Evolutionary conservation across 2,888 invertebrate species (phyloP).

Genomic region (Sesamia inferens): DNA sequence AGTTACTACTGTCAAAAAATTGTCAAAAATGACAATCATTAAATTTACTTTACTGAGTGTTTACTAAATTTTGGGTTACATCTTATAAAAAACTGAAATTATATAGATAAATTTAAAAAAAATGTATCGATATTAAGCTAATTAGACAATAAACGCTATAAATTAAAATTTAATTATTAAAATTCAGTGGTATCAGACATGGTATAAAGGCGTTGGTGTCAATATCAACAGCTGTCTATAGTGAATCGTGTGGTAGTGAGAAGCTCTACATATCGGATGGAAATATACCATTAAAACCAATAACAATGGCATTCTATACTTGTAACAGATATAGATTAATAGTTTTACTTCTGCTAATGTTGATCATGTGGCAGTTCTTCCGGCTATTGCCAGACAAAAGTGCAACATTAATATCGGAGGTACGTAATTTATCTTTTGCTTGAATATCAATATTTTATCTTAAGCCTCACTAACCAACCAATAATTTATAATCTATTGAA

Average conservation of each 20-base stretch:
- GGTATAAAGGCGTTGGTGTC: slow-evolving; percentile 4
- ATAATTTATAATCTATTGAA: neutral
- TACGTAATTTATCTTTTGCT: slow-evolving; percentile 61
- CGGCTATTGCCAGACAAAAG: slow-evolving; percentile 78
- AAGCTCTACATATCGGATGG: slow-evolving; percentile 33
- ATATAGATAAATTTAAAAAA: neutral
- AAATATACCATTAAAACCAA: slow-evolving; percentile 36
- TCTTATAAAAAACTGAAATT: neutral
- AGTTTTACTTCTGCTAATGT: slow-evolving; percentile 80
- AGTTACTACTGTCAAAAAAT: slow-evolving; percentile 1
- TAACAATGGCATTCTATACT: slow-evolving; percentile 83
- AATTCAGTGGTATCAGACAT: slow-evolving; percentile 10
- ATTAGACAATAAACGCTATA: neutral
- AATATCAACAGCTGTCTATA: slow-evolving; percentile 20
- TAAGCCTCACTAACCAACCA: slow-evolving; percentile 6
- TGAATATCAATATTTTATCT: slow-evolving; percentile 23
- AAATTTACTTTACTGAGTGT: neutral
- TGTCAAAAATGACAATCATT: slow-evolving; percentile 12
- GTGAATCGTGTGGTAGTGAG: slow-evolving; percentile 9
- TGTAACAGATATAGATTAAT: slow-evolving; percentile 85
- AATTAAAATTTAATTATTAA: slow-evolving; percentile 7
- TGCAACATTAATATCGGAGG: slow-evolving; percentile 70
- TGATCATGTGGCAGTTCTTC: slow-evolving; percentile 86
- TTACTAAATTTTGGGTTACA: neutral
- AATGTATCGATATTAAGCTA: slow-evolving; percentile 25